Percentiles rank a stretch among this genome's conserved stretches.
Evolutionary conservation across 2,888 invertebrate genomes (phyloP).

Genomic region (Leptopilina syphax): DNA sequence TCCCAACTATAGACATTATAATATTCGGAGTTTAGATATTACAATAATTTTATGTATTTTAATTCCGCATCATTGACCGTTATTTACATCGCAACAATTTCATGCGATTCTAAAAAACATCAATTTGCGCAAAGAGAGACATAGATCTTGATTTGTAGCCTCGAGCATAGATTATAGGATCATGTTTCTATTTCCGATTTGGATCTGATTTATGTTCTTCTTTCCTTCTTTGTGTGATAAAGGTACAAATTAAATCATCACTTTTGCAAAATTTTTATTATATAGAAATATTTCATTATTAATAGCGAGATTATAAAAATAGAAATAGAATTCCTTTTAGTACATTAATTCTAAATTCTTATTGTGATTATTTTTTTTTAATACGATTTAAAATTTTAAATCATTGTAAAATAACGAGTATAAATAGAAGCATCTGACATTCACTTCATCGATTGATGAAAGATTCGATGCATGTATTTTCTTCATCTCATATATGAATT

Average conservation of each 20-base stretch:
- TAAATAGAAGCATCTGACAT: too few relatives aligned
- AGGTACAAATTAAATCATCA: slow-evolving; percentile 2
- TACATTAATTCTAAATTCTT: too few relatives aligned
- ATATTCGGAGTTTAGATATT: background rate
- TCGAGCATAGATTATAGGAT: background rate
- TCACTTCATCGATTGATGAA: background rate
- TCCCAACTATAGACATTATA: background rate
- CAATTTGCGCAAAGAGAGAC: slow-evolving; percentile 1
- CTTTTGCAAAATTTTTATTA: background rate
- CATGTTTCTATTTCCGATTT: slow-evolving; percentile 7
- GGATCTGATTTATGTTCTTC: slow-evolving; percentile 10
- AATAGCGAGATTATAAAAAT: background rate
- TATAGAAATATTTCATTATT: too few relatives aligned
- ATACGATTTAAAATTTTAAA: too few relatives aligned
- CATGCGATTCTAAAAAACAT: slow-evolving; percentile 7
- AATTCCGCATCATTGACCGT: background rate
- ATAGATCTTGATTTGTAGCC: slow-evolving; percentile 14
- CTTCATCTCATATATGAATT: background rate
- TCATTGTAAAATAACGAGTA: too few relatives aligned
- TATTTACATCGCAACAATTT: background rate
- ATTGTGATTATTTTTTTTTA: too few relatives aligned
- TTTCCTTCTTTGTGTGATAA: background rate
- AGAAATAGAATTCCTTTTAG: too few relatives aligned
- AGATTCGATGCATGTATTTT: background rate
- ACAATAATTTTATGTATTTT: background rate